These are phyloP conservation scores for Holotrichia oblita DNA, from an alignment of 1,140 invertebrate genomes.

Conservation along the genomic window DNA sequence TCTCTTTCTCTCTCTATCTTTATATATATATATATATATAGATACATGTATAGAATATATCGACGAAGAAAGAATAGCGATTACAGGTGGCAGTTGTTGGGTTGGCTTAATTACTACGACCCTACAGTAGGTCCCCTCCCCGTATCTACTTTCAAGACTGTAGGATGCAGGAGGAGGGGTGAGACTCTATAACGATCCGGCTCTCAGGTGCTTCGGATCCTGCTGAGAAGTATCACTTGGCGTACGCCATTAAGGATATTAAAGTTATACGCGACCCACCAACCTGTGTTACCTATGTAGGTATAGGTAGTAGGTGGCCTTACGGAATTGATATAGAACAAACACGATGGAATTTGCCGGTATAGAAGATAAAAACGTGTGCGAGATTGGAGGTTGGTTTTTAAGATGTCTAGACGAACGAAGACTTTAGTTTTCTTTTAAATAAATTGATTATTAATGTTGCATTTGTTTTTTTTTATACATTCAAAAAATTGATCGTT, in stretches of 20 bases:
- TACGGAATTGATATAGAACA: not conserved
- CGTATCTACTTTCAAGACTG: too few species aligned
- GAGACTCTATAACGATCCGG: not conserved
- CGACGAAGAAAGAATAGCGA: not conserved
- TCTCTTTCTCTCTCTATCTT: too few species aligned
- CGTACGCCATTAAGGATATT: conserved; percentile 16
- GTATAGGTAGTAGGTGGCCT: not conserved
- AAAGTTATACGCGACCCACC: conserved; percentile 10
- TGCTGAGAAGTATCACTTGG: not conserved
- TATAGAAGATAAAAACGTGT: not conserved
- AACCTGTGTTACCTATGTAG: not conserved
- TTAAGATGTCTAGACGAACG: not conserved
- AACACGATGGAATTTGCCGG: not conserved
- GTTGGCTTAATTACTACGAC: not conserved
- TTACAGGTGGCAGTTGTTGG: conserved; percentile 9
- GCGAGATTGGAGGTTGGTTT: not conserved
- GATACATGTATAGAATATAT: too few species aligned
- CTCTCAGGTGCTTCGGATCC: not conserved
- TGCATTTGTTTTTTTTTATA: too few species aligned
- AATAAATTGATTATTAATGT: too few species aligned
- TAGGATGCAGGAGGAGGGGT: not conserved
- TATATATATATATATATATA: too few species aligned
- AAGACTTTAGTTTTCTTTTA: not conserved
- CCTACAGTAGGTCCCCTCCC: not conserved
- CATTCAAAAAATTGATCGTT: too few species aligned